Conservation (phyloP, 2,888 invertebrate species). For the Nasonia oneida region DNA sequence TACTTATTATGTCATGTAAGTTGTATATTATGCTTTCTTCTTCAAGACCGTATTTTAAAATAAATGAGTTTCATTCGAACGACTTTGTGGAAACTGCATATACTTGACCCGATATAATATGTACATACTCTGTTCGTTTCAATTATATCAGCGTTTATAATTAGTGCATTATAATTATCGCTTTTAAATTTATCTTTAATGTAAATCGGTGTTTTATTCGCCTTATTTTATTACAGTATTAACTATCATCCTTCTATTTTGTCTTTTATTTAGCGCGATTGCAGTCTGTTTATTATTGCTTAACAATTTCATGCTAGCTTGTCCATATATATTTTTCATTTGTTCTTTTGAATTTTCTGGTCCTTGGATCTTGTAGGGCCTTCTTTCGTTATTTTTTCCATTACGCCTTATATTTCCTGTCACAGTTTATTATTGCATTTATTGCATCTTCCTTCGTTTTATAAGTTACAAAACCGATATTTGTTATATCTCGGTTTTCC, state of each 20-base stretch:
- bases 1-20: not conserved
- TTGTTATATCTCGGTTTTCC: no score
- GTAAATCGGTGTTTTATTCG: not conserved
- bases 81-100: not conserved
- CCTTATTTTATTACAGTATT: not conserved
- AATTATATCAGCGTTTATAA: not conserved
- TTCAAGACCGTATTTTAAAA: not conserved
- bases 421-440: no score
- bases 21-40: not conserved
- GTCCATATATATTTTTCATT: no score
- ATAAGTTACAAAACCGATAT: no score
- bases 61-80: not conserved
- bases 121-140: not conserved
- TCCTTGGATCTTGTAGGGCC: no score
- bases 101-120: not conserved
- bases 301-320: no score
- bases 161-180: not conserved
- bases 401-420: no score
- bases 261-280: not conserved
- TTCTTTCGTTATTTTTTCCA: no score
- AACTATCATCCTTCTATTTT: not conserved
- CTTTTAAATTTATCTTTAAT: not conserved
- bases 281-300: no score
- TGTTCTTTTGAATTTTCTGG: no score
- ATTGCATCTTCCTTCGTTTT: no score